Conservation (phyloP, 2,113 vertebrate species). For the Pterophyllum scalare region DNA sequence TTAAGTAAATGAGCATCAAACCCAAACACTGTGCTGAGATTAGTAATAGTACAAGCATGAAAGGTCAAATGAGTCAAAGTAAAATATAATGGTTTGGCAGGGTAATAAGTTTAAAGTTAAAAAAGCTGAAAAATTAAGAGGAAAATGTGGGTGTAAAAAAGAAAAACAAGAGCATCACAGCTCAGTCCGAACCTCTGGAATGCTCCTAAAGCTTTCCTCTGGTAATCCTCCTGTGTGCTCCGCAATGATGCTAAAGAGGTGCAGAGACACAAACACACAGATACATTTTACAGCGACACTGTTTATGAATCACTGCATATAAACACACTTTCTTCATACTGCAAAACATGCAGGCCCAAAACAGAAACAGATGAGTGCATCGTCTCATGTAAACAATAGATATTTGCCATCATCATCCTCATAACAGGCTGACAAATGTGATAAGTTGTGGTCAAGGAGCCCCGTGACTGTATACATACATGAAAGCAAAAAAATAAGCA, state of each 20-base stretch:
- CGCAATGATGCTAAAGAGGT: slow-evolving; percentile 88
- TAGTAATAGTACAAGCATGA: neutral
- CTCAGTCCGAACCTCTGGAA: slow-evolving; percentile 91
- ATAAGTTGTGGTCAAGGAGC: neutral
- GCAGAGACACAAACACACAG: neutral
- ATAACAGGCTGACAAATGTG: neutral
- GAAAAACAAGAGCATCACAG: slow-evolving; percentile 6
- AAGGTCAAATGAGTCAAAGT: neutral
- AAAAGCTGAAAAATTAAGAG: neutral
- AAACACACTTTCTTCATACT: neutral
- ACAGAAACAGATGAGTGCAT: neutral
- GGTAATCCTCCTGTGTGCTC: slow-evolving; percentile 94
- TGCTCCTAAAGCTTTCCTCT: slow-evolving; percentile 95
- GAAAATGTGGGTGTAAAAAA: slow-evolving; percentile 5
- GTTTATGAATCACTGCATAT: neutral
- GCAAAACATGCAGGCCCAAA: neutral
- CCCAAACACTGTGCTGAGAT: neutral
- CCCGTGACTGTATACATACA: neutral
- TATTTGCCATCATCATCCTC: neutral
- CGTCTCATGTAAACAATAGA: neutral
- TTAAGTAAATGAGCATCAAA: neutral
- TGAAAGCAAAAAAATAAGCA: neutral
- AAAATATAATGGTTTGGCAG: neutral
- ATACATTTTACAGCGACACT: neutral
- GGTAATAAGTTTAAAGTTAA: neutral